Base-by-base conservation (phyloP, 1,140 invertebrate genomes). In the Alviniconcha marisindica region DNA sequence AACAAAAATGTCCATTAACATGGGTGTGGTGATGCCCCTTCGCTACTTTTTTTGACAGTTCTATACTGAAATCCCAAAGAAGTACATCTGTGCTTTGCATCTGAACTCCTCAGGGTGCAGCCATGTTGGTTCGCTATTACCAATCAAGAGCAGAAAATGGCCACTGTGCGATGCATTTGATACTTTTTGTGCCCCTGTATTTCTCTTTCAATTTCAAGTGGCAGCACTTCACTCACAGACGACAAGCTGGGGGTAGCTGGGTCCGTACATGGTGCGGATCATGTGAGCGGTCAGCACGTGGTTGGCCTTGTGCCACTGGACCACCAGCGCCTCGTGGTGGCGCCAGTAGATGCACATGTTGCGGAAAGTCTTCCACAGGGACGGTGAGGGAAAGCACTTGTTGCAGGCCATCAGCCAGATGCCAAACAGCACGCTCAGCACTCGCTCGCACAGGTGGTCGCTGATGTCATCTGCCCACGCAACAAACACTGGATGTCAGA, bases 231-330 rank as follows among this genome's bases (percentile, higher is more conserved):
- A 85, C 94, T 96, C 87, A 90, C 91, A 60, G 12, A 92, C 84
- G 15, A 86, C 97, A 86, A 98, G 93, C 89, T 96, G 96, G 0
- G 97, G 97, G 94, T 97, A 98, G 63, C 95, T 94, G 21, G 96
- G 95, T 1, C 97, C 97, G 93, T 98, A 98, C 95, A 98, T 97
- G 90, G 98, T 96, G 84, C 95, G 94, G 5, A 99, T 93, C 33
- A 99, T 94, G 76, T 96, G 94, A 21, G 96, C 95, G 0, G 97
- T 98, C 15, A 99, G 94, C 0, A 96, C 96, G 36, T 98, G 94
- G 93, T 98, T 98, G 21, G 98, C 96, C 77, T 97, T 95, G 92
- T 98, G 97, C 98, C 98, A 99, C 92, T 99, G 98, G 4, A 86
- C 96, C 12, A 99, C 96, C 0, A 99, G 94, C 63, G 97, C 96